Conservation (phyloP, 2,797 vertebrate species). For the Rhinophrynus dorsalis region DNA sequence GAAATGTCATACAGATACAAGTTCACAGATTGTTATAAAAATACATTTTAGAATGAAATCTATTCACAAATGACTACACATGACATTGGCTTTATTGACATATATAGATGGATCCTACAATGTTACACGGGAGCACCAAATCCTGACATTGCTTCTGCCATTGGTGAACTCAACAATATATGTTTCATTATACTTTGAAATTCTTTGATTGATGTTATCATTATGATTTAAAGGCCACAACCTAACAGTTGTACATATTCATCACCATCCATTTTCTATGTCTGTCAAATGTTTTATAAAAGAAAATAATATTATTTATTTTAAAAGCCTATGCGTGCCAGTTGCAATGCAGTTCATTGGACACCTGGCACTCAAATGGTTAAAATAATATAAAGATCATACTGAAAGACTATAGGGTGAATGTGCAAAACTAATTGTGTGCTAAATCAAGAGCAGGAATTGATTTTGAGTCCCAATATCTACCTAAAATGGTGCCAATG, state of each 20-base stretch:
- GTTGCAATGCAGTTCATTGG: too few species aligned
- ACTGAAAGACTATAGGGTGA: neutral
- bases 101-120: neutral
- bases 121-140: neutral
- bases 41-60: too few species aligned
- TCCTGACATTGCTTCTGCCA: neutral
- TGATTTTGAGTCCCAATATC: too few species aligned
- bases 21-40: too few species aligned
- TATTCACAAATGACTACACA: too few species aligned
- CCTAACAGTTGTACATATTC: neutral
- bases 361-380: too few species aligned
- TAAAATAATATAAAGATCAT: too few species aligned
- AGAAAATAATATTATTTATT: constrained; percentile 9
- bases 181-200: constrained; percentile 1
- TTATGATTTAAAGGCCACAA: constrained; percentile 8
- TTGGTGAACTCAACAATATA: neutral
- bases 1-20: too few species aligned
- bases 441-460: too few species aligned
- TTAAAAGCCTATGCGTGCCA: constrained; percentile 4
- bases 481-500: too few species aligned
- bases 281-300: neutral
- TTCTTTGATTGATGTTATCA: constrained; percentile 22
- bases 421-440: too few species aligned
- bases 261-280: neutral
- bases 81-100: too few species aligned